Evolutionary conservation across 2,888 invertebrate genomes (phyloP).

Genomic region (Hypsopygia costalis): DNA sequence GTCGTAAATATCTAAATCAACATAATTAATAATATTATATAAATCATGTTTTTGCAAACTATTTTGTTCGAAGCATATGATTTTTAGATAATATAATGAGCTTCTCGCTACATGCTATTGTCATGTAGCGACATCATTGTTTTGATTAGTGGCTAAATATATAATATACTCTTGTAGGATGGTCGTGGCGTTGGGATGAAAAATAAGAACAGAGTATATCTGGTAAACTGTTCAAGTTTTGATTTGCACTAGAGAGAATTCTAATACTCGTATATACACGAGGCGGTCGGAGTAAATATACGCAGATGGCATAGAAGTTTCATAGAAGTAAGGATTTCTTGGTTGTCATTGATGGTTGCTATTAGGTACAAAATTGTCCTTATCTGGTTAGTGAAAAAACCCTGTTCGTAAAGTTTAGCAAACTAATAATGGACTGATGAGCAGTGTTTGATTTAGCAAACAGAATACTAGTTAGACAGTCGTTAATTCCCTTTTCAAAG

Average conservation of each 20-base stretch:
- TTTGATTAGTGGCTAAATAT: conserved; percentile 24
- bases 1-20: conserved; percentile 21
- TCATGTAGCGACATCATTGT: too few relatives aligned
- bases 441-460: conserved; percentile 27
- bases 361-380: conserved; percentile 21
- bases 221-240: conserved; percentile 24
- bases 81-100: conserved; percentile 19
- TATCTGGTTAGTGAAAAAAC: conserved; percentile 19
- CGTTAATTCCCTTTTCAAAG: conserved; percentile 25
- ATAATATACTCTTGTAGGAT: conserved; percentile 30
- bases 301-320: conserved; percentile 21
- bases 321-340: conserved; percentile 24
- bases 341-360: conserved; percentile 22
- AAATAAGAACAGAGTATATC: conserved; percentile 26
- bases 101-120: conserved; percentile 23
- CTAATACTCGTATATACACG: conserved; percentile 24
- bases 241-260: conserved; percentile 24
- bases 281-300: conserved; percentile 26
- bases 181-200: conserved; percentile 26
- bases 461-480: conserved; percentile 21
- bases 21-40: too few relatives aligned
- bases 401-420: conserved; percentile 20
- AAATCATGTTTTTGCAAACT: conserved; percentile 21
- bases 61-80: conserved; percentile 12
- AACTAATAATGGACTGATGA: conserved; percentile 23